Percentiles rank a stretch among this genome's conserved stretches.
Evolutionary conservation across 1,140 invertebrate species (phyloP).

Genomic region (Panulirus ornatus): DNA sequence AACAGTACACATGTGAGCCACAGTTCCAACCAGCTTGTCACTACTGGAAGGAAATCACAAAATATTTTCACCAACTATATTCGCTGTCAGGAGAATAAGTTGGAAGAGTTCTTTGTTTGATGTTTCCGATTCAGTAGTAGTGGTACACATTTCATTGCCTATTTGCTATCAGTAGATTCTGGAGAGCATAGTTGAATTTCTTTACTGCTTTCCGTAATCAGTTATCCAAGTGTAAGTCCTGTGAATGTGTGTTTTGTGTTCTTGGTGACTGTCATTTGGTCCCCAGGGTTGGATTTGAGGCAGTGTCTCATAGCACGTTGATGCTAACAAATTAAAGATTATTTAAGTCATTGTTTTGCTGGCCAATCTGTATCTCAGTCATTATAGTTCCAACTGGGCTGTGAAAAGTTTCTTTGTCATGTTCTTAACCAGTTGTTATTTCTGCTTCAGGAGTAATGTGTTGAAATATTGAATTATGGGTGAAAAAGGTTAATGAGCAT

Average conservation of each 20-base stretch:
- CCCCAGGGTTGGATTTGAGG: conserved; percentile 68
- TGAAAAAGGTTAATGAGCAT: conserved; percentile 39
- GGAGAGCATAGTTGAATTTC: conserved; percentile 57
- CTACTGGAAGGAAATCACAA: conserved; percentile 46
- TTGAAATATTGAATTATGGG: conserved; percentile 37
- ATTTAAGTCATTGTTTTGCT: conserved; percentile 59
- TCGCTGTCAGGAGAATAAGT: conserved; percentile 14
- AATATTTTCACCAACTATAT: conserved; percentile 36
- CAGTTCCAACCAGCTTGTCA: conserved; percentile 44
- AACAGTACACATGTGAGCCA: conserved; percentile 57
- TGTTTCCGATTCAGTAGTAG: conserved; percentile 47
- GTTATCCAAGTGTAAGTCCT: conserved; percentile 66
- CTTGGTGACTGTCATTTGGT: conserved; percentile 61
- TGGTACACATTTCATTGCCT: conserved; percentile 59
- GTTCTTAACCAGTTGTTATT: conserved; percentile 62
- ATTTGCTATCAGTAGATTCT: conserved; percentile 63
- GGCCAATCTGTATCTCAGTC: conserved; percentile 68
- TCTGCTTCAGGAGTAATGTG: conserved; percentile 45
- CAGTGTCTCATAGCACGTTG: conserved; percentile 53
- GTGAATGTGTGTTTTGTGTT: conserved; percentile 67
- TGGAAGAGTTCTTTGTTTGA: conserved; percentile 17
- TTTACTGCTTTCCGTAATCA: conserved; percentile 67
- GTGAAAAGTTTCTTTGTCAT: conserved; percentile 64
- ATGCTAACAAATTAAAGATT: conserved; percentile 52
- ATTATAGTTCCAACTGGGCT: conserved; percentile 68